Conservation (phyloP, 2,113 vertebrate genomes). For the Anas platyrhynchos region DNA sequence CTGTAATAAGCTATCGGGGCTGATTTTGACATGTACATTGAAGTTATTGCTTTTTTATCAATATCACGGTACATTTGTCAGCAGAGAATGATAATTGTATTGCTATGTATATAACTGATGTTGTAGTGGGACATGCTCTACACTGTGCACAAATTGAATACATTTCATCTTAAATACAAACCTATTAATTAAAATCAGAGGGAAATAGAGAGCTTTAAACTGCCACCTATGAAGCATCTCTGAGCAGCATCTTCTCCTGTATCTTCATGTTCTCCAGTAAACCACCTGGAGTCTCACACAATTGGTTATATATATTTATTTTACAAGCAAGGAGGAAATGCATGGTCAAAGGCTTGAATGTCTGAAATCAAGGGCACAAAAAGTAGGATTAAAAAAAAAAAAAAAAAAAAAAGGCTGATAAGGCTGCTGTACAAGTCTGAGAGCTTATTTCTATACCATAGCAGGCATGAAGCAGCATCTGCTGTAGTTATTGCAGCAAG, state of each 20-base stretch:
- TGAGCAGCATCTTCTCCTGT: neutral
- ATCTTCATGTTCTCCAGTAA: neutral
- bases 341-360: neutral
- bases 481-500: conserved; percentile 45
- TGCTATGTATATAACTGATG: conserved; percentile 39
- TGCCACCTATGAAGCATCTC: neutral
- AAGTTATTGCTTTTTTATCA: conserved; percentile 67
- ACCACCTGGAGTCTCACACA: neutral
- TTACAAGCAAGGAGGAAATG: neutral
- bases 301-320: neutral
- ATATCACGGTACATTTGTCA: conserved; percentile 63
- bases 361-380: neutral
- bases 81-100: conserved; percentile 48
- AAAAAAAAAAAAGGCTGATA: neutral
- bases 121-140: conserved; percentile 33
- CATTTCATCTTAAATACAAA: conserved; percentile 45
- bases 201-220: conserved; percentile 13
- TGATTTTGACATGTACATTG: conserved; percentile 43
- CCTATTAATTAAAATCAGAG: conserved; percentile 60
- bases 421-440: neutral
- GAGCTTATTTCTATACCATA: conserved; percentile 22
- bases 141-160: conserved; percentile 47
- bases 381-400: neutral
- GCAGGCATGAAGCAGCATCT: conserved; percentile 56
- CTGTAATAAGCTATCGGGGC: conserved; percentile 54